A percentile compares a stretch with the other conserved stretches of the same genome.
phyloP scores from a whole-genome alignment of 1,140 invertebrate genomes.

The Aphis craccivora region DNA sequence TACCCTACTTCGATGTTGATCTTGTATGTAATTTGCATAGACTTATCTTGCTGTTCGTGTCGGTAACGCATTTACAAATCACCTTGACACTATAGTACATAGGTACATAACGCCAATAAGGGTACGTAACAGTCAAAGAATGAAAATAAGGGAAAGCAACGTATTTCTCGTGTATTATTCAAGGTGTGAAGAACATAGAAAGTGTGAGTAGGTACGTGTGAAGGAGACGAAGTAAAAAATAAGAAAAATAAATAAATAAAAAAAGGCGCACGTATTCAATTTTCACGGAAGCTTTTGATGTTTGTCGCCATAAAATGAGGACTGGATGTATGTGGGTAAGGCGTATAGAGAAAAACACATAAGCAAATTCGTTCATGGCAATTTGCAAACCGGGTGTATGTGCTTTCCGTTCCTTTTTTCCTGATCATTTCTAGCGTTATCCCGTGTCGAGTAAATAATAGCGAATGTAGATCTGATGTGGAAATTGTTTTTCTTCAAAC shows the following conservation, averaged over 20 bases:
- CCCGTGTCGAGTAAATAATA: conserved; percentile 30
- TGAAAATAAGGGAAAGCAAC: conserved; percentile 13
- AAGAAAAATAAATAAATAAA: conserved; percentile 38
- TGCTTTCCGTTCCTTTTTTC: conserved; percentile 22
- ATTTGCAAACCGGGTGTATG: conserved; percentile 43
- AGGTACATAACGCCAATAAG: conserved; percentile 39
- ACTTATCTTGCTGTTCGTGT: conserved; percentile 38
- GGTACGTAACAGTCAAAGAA: conserved; percentile 44
- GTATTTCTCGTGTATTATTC: conserved; percentile 53
- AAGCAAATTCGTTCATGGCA: conserved; percentile 30
- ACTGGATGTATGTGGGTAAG: neutral
- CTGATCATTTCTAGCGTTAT: neutral
- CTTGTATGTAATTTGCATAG: conserved; percentile 42
- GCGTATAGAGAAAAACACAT: neutral
- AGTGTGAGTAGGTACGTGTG: conserved; percentile 27
- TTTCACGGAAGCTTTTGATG: conserved; percentile 53
- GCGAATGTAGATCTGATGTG: neutral
- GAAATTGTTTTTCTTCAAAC: conserved; percentile 29
- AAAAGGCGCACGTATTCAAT: conserved; percentile 53
- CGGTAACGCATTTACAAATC: conserved; percentile 23
- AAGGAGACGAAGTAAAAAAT: conserved; percentile 21
- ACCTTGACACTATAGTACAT: neutral
- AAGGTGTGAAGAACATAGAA: conserved; percentile 46
- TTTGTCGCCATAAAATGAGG: conserved; percentile 48
- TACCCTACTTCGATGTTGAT: neutral